Base-by-base conservation (phyloP, 2,797 vertebrate species). In the Callimico goeldii region DNA sequence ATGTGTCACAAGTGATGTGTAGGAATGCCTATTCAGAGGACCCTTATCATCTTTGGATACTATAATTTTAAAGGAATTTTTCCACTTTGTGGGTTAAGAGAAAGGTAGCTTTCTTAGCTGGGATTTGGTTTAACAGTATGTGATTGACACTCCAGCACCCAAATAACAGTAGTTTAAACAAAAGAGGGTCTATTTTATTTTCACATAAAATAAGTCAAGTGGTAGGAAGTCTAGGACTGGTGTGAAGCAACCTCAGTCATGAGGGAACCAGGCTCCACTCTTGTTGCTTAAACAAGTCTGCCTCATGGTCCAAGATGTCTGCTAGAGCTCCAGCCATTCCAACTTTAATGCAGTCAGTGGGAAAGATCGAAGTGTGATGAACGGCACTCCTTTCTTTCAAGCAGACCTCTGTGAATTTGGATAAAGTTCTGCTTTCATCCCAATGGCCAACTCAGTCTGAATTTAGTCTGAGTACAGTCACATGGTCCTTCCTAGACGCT, bases 61-160 rank as follows among this genome's bases (percentile, higher is more conserved):
- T 36, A 7, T 75, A n/a, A 33, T 30, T 91, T 94, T 70, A 28
- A 61, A 91, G 46, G 28, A 86, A 43, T 64, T 46, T 94, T 90
- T 87, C 82, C 46, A 67, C 57, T 41, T 36, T 88, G 15, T 72
- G 15, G 12, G 26, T 52, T 76, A 80, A 67, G 20, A 43, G 50
- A 72, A 89, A 83, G 67, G 4, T 58, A 48, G 39, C 58, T 91
- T 87, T 76, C 91, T 95, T 95, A 95, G 81, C 73, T 88, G 50
- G 79, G 22, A 75, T 94, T 97, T 90, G 67, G 36, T 80, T 96
- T 10, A 46, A 9, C 1, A 17, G 36, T 48, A 36, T 11, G 4
- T 67, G 83, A 77, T 36, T 33, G 26, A 72, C 2, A 64, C 4
- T 80, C 24, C 2, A 39, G 73, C 43, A 22, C 39, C 91, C 75